Evolutionary conservation across 2,113 vertebrate species (phyloP), one percentile per base, ranked within the genome.

Genomic region (Chlamydotis undulata): DNA sequence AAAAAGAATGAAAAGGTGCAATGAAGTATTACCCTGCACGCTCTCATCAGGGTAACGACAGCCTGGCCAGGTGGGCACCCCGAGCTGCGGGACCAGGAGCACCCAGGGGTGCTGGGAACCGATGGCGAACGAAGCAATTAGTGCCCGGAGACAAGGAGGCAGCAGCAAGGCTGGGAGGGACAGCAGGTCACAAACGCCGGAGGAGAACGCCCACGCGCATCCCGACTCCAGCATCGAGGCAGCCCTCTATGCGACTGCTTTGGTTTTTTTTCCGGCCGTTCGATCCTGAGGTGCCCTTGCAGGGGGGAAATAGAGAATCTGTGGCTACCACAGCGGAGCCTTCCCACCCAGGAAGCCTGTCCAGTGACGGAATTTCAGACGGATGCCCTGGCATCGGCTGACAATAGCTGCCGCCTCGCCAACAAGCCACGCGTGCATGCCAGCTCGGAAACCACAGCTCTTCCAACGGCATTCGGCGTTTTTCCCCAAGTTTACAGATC

Each of bases 391-490:
- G 64, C 49, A 28, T 7, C 0, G 15, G n/a, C 31, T 13, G 31
- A 29, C 69, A 18, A 3, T 0, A 33, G 24, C 86, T 29, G 2
- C 60, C 59, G 45, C 65, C 55, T 21, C 9, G 52, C 69, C 79
- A 91, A 49, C 12, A 6, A 53, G 56, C 37, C 78, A 52, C 1
- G 0, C 6, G 2, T 2, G 45, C 33, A 2, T 9, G 2, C n/a
- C 47, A 14, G 60, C 64, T 60, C 7, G 0, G 47, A 56, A 45
- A 68, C 21, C 53, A 7, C 2, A 0, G 39, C 81, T 53, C 53
- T 41, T 39, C 31, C 71, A 60, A 45, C 56, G n/a, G 39, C 10
- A 2, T 10, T 21, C 70, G 0, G 1, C 1, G 0, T 2, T 63
- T 12, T 21, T 6, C 8, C 56, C 50, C 17, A 7, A 1, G 43